Evolutionary conservation across 1,140 invertebrate genomes (phyloP).

Genomic region (Ceratina japonica): DNA sequence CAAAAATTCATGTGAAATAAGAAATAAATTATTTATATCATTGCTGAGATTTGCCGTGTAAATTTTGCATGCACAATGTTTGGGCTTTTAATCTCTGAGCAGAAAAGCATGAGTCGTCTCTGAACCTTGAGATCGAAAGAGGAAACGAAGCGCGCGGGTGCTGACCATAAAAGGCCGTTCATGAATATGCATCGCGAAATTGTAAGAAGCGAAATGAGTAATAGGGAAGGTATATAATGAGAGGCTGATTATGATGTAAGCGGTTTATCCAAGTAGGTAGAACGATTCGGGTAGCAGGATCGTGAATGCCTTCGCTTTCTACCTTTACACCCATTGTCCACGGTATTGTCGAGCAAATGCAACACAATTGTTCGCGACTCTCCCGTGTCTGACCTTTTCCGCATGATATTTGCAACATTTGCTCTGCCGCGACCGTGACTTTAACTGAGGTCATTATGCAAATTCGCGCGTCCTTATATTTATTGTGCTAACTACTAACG

Average conservation of each 20-base stretch:
- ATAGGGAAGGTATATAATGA: constrained; percentile 36
- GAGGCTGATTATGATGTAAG: constrained; percentile 57
- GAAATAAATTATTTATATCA: too few species aligned
- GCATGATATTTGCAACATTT: constrained; percentile 54
- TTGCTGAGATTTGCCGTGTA: too few species aligned
- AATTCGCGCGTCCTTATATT: constrained; percentile 48
- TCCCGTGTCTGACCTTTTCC: constrained; percentile 47
- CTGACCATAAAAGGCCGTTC: constrained; percentile 9
- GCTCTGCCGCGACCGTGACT: constrained; percentile 54
- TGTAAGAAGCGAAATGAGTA: constrained; percentile 50
- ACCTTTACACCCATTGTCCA: constrained; percentile 50
- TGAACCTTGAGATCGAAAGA: constrained; percentile 6
- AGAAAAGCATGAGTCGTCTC: background rate
- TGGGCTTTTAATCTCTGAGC: background rate
- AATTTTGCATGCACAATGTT: constrained; percentile 16
- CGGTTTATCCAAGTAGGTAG: constrained; percentile 49
- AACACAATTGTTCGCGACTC: constrained; percentile 12
- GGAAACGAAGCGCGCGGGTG: constrained; percentile 30
- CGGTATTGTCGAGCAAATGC: constrained; percentile 25
- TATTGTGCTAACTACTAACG: constrained; percentile 32
- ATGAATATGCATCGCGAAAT: constrained; percentile 50
- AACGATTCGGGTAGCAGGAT: constrained; percentile 36
- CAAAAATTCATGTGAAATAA: too few species aligned
- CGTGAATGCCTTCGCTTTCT: constrained; percentile 50
- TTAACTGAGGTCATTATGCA: constrained; percentile 55